phyloP scores from a whole-genome alignment of 1,140 invertebrate species.

The Megathymus violae region DNA sequence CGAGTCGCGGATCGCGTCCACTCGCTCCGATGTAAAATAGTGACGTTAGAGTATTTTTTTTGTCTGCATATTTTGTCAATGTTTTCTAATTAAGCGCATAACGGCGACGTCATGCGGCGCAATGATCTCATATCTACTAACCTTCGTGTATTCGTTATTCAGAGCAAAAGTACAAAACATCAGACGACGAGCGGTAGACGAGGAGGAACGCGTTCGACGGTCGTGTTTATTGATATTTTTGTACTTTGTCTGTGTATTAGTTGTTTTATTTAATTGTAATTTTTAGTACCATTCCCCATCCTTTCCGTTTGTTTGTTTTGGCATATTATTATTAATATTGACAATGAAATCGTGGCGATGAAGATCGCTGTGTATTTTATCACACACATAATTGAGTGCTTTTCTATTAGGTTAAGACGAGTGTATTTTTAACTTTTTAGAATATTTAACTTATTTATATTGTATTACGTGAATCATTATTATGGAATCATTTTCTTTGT shows the following conservation, averaged over 20 bases:
- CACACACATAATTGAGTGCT: conserved; percentile 74
- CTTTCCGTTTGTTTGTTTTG: conserved; percentile 66
- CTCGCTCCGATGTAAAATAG: conserved; percentile 66
- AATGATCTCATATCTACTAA: conserved; percentile 83
- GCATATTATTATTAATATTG: conserved; percentile 60
- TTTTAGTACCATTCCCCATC: conserved; percentile 74
- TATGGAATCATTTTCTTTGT: conserved; percentile 81
- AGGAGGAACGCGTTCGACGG: conserved; percentile 46
- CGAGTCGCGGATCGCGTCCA: too few species aligned
- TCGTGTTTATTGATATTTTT: conserved; percentile 74
- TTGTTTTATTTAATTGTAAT: conserved; percentile 70
- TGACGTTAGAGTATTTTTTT: conserved; percentile 65
- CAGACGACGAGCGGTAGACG: conserved; percentile 43
- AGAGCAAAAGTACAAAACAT: conserved; percentile 82
- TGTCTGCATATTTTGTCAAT: conserved; percentile 80
- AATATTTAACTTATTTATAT: conserved; percentile 84
- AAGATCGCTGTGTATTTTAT: conserved; percentile 49
- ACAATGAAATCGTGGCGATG: conserved; percentile 46
- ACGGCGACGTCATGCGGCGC: conserved; percentile 58
- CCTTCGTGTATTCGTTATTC: conserved; percentile 68
- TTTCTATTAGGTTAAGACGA: conserved; percentile 82
- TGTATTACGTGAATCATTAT: conserved; percentile 82
- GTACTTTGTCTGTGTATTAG: conserved; percentile 78
- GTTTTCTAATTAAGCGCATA: conserved; percentile 77
- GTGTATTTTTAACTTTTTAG: conserved; percentile 84